Conservation (phyloP, 2,888 invertebrate species). For the Chorisops tibialis region DNA sequence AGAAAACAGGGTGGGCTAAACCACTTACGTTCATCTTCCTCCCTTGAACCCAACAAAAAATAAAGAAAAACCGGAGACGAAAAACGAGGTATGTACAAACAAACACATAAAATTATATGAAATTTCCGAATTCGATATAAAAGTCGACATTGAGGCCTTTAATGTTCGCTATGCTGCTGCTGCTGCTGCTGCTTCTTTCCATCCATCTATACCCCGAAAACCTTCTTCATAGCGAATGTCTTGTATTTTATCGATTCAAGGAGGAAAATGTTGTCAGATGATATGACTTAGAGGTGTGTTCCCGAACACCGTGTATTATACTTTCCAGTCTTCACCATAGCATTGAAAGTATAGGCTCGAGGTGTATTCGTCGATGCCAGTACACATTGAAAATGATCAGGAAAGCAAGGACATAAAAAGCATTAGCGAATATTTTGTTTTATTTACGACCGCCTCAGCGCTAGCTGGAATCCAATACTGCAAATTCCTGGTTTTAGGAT, state of each 20-base stretch:
- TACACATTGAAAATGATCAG: slow-evolving; percentile 15
- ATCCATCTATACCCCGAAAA: neutral
- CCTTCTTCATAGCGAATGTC: neutral
- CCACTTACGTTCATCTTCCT: slow-evolving; percentile 1
- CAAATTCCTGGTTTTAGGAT: neutral
- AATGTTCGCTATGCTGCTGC: slow-evolving; percentile 13
- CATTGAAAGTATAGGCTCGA: neutral
- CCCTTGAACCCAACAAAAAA: neutral
- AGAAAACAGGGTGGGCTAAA: slow-evolving; percentile 2
- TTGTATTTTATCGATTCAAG: slow-evolving; percentile 10
- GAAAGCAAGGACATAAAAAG: slow-evolving; percentile 18
- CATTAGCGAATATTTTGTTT: slow-evolving; percentile 12
- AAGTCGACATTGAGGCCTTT: slow-evolving; percentile 26
- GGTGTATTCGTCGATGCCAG: neutral
- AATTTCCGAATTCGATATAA: slow-evolving; percentile 28
- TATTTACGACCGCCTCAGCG: slow-evolving; percentile 8
- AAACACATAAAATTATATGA: slow-evolving; percentile 28
- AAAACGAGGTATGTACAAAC: slow-evolving; percentile 23
- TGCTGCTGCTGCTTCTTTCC: too few relatives aligned
- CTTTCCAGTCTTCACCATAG: neutral
- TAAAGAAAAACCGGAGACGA: neutral
- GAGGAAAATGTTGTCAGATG: slow-evolving; percentile 15
- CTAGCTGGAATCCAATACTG: neutral
- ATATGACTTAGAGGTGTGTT: slow-evolving; percentile 10
- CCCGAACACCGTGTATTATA: neutral